Conservation (phyloP, 2,888 invertebrate species). For the Zeuzera pyrina region DNA sequence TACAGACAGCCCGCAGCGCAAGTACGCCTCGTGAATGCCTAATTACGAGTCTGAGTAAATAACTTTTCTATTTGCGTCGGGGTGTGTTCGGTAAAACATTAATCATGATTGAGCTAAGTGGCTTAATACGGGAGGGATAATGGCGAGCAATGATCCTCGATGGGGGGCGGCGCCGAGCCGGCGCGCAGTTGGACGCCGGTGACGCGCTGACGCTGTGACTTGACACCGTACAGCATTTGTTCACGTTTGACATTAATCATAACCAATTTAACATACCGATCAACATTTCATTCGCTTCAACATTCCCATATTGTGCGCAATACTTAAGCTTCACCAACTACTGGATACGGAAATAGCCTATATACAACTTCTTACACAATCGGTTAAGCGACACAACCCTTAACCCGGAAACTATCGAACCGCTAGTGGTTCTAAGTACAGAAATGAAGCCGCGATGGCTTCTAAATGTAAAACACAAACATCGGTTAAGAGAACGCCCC, state of each 20-base stretch:
- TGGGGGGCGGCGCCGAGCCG: slow-evolving; percentile 62
- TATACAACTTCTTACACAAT: no score
- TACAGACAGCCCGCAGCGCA: slow-evolving; percentile 58
- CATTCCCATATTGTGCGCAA: no score
- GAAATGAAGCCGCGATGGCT: slow-evolving; percentile 44
- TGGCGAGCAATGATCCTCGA: slow-evolving; percentile 66
- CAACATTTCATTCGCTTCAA: no score
- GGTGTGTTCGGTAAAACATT: slow-evolving; percentile 68
- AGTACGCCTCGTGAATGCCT: slow-evolving; percentile 63
- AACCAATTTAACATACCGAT: no score
- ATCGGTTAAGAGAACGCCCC: slow-evolving; percentile 36
- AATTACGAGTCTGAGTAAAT: slow-evolving; percentile 68
- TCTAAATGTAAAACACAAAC: slow-evolving; percentile 64
- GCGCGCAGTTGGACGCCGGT: slow-evolving; percentile 50
- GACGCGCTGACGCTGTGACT: slow-evolving; percentile 37
- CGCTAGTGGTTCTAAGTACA: slow-evolving; percentile 21
- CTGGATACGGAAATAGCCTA: no score
- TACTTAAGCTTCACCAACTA: no score
- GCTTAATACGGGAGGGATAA: slow-evolving; percentile 71
- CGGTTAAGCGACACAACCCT: no score
- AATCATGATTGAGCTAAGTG: slow-evolving; percentile 75
- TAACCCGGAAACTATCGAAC: not conserved
- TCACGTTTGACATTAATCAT: no score
- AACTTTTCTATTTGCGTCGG: slow-evolving; percentile 69
- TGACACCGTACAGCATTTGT: no score